phyloP scores from a whole-genome alignment of 1,140 invertebrate genomes.

The Ladona fulva region DNA sequence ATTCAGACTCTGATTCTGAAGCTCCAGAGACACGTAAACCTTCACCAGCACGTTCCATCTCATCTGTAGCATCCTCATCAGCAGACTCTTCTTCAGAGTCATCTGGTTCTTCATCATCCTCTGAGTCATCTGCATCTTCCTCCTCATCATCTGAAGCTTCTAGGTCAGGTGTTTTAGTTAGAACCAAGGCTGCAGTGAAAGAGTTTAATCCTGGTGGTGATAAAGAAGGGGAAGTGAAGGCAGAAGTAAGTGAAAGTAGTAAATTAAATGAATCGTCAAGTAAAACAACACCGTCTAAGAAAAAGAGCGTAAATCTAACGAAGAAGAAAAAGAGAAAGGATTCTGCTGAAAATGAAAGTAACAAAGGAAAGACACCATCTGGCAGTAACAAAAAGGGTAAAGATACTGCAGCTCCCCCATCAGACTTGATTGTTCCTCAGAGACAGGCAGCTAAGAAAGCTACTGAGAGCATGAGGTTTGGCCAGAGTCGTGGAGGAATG shows the following conservation, averaged over 20 bases:
- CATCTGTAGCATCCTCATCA: background rate
- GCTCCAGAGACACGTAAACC: slow-evolving; percentile 33
- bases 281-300: slow-evolving; percentile 27
- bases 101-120: background rate
- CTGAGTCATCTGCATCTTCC: slow-evolving; percentile 14
- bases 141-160: slow-evolving; percentile 7
- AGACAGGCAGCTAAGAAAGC: slow-evolving; percentile 84
- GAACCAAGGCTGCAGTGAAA: slow-evolving; percentile 75
- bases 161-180: slow-evolving; percentile 28
- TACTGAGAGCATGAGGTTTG: slow-evolving; percentile 64
- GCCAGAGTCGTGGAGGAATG: slow-evolving; percentile 24
- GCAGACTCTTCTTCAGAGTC: background rate
- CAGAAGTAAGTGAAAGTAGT: slow-evolving; percentile 29
- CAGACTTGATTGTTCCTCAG: slow-evolving; percentile 75
- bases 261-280: slow-evolving; percentile 22
- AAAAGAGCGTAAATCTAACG: slow-evolving; percentile 34
- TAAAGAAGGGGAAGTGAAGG: slow-evolving; percentile 30
- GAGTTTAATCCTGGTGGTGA: slow-evolving; percentile 44
- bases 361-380: slow-evolving; percentile 17
- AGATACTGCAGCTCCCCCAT: slow-evolving; percentile 42
- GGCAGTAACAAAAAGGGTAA: slow-evolving; percentile 36
- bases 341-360: slow-evolving; percentile 30
- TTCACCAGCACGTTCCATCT: background rate
- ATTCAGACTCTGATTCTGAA: slow-evolving; percentile 60
- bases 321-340: slow-evolving; percentile 37